Conservation (phyloP, 2,797 vertebrate species). For the Sebastes taczanowskii region DNA sequence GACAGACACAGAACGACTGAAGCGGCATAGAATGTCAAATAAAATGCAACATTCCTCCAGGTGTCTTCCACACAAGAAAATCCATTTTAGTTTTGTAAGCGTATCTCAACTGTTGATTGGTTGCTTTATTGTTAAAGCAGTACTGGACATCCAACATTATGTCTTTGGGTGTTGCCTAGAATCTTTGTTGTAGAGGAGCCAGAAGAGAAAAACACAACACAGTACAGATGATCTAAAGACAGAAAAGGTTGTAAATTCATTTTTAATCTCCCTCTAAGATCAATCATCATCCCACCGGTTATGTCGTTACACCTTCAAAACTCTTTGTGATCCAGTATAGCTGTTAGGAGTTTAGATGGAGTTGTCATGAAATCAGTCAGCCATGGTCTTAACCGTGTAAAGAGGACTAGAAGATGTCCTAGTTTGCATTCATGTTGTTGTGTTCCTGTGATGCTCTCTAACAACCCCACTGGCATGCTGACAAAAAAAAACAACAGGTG, state of each 20-base stretch:
- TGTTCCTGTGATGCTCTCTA: neutral
- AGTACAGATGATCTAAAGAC: conserved; percentile 8
- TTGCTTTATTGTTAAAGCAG: neutral
- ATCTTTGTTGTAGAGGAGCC: neutral
- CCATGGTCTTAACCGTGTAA: neutral
- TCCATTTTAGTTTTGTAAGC: neutral
- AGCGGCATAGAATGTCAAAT: neutral
- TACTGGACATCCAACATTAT: neutral
- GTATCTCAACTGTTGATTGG: neutral
- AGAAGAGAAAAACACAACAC: conserved; percentile 11
- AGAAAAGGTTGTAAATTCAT: conserved; percentile 2
- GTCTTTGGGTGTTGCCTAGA: conserved; percentile 31
- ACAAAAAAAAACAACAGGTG: neutral
- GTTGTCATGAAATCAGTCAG: neutral
- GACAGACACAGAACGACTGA: neutral
- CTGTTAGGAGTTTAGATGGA: neutral
- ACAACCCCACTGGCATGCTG: neutral
- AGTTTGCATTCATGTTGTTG: neutral
- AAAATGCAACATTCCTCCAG: neutral
- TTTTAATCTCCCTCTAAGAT: neutral
- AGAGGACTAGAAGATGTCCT: neutral
- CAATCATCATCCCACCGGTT: neutral
- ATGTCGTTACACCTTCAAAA: neutral
- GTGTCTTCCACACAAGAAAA: neutral
- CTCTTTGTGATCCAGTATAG: neutral